Conservation (phyloP, 2,888 invertebrate species). For the Agriopis marginaria region DNA sequence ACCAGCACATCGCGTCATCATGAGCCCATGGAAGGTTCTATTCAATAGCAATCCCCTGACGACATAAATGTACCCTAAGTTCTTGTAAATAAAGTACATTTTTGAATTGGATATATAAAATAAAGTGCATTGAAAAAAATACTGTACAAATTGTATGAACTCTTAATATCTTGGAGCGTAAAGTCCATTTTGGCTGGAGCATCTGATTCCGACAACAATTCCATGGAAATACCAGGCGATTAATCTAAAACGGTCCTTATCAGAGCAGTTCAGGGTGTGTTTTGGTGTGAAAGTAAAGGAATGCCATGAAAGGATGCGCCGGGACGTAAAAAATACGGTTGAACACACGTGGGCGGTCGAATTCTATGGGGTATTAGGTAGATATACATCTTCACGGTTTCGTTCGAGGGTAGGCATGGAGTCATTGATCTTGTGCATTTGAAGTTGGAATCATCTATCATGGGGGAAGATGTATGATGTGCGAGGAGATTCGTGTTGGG, state of each 20-base stretch:
- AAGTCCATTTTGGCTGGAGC: conserved; percentile 60
- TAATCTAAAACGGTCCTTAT: conserved; percentile 56
- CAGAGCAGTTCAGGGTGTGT: conserved; percentile 55
- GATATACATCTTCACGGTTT: conserved; percentile 62
- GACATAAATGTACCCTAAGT: conserved; percentile 3
- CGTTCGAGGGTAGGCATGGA: conserved; percentile 42
- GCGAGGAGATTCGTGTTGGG: not conserved
- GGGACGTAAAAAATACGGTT: conserved; percentile 76
- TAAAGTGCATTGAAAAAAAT: conserved; percentile 17
- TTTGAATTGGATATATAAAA: not conserved
- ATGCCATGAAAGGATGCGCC: conserved; percentile 76
- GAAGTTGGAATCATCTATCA: conserved; percentile 33
- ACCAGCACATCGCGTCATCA: conserved; percentile 72
- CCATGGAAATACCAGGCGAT: not conserved
- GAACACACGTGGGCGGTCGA: conserved; percentile 75
- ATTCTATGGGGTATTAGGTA: conserved; percentile 60
- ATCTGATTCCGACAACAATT: conserved; percentile 32
- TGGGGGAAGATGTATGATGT: conserved; percentile 23
- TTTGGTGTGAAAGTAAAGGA: conserved; percentile 66
- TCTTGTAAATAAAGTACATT: conserved; percentile 5
- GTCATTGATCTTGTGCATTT: conserved; percentile 43
- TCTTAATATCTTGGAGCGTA: conserved; percentile 59
- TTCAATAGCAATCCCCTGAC: conserved; percentile 61
- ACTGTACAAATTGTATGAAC: conserved; percentile 38
- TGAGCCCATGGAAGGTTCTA: conserved; percentile 68